These are phyloP conservation scores for Drosophila phalerata DNA, from an alignment of 2,888 invertebrate species.

Conservation along the genomic window DNA sequence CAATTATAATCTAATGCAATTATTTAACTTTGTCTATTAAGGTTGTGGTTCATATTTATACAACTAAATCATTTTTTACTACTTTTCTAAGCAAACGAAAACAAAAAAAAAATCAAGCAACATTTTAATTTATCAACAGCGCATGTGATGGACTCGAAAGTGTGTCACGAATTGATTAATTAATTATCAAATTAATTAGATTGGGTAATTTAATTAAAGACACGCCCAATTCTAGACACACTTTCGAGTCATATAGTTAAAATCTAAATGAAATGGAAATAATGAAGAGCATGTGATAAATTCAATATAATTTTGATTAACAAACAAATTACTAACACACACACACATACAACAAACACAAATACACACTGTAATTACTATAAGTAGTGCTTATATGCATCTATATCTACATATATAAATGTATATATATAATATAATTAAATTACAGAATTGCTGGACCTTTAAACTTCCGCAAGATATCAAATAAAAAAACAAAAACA, in stretches of 20 bases:
- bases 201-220: constrained; percentile 34
- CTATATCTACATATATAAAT: constrained; percentile 22
- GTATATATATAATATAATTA: constrained; percentile 9
- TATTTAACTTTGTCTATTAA: constrained; percentile 79
- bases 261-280: constrained; percentile 48
- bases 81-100: constrained; percentile 62
- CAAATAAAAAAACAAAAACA: constrained; percentile 13
- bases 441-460: constrained; percentile 19
- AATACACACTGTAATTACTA: constrained; percentile 34
- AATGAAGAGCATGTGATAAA: constrained; percentile 75
- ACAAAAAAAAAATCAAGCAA: constrained; percentile 49
- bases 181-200: constrained; percentile 6
- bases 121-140: constrained; percentile 78
- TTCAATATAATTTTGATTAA: constrained; percentile 77
- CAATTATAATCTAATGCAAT: constrained; percentile 62
- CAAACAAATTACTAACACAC: constrained; percentile 61
- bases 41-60: constrained; percentile 83
- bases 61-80: constrained; percentile 55
- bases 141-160: constrained; percentile 74
- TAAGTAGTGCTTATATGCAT: constrained; percentile 49
- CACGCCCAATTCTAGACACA: constrained; percentile 31
- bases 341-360: constrained; percentile 27
- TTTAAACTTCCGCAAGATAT: constrained; percentile 17
- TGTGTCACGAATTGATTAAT: constrained; percentile 19
- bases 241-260: constrained; percentile 70